Evolutionary conservation across 2,888 invertebrate genomes (phyloP).

Genomic region (Aphidoletes aphidimyza): DNA sequence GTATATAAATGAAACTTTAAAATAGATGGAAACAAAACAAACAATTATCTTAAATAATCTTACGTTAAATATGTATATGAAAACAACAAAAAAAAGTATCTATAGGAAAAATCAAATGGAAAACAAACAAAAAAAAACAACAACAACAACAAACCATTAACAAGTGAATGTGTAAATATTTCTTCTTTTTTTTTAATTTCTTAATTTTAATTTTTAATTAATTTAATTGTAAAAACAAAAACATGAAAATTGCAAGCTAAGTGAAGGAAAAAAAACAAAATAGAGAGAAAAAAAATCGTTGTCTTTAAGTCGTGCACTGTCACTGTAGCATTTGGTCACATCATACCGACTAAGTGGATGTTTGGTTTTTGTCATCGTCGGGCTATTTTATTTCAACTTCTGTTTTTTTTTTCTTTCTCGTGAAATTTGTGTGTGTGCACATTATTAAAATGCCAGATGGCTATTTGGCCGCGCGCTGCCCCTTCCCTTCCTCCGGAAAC

Average conservation of each 20-base stretch:
- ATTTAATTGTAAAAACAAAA: conserved; percentile 11
- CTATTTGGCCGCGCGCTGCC: background rate
- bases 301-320: conserved; percentile 7
- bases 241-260: too few relatives aligned
- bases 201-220: conserved; percentile 4
- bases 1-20: background rate
- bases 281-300: too few relatives aligned
- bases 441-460: too few relatives aligned
- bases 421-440: too few relatives aligned
- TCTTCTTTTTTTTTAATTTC: background rate
- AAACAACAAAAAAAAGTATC: too few relatives aligned
- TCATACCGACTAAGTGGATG: background rate
- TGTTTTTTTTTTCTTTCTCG: background rate
- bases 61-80: background rate
- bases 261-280: too few relatives aligned
- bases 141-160: conserved; percentile 22
- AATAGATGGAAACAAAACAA: background rate
- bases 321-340: background rate
- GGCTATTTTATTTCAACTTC: background rate
- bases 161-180: conserved; percentile 45
- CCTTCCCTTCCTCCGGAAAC: background rate
- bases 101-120: background rate
- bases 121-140: conserved; percentile 4
- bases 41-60: background rate
- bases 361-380: background rate